phyloP scores from a whole-genome alignment of 92 coral and sea anemone species.

The Paragorgia papillata region DNA sequence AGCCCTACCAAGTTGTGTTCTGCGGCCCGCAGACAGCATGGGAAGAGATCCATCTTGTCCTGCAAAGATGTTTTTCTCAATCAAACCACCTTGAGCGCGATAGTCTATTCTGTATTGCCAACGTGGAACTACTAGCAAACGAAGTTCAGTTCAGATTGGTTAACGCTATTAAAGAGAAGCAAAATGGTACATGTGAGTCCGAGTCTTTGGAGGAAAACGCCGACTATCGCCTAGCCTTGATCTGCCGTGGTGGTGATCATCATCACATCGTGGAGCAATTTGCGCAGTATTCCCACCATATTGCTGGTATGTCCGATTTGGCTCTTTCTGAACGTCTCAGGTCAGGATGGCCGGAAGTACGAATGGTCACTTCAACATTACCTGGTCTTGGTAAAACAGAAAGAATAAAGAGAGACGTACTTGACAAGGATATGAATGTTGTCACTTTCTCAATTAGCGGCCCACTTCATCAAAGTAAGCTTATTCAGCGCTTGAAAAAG shows the following conservation, averaged over 20 bases:
- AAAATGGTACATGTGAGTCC: constrained; percentile 8
- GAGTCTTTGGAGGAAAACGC: constrained; percentile 1
- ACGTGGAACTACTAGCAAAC: constrained; percentile 86
- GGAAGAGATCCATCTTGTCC: too few relatives aligned
- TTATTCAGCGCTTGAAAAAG: constrained; percentile 62
- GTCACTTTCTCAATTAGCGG: constrained; percentile 88
- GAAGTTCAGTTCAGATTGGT: too few relatives aligned
- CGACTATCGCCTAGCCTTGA: constrained; percentile 69
- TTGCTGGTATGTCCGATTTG: constrained; percentile 80
- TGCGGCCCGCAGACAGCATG: constrained; percentile 83
- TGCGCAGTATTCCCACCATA: constrained; percentile 67
- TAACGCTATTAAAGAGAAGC: constrained; percentile 63
- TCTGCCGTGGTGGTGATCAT: constrained; percentile 91
- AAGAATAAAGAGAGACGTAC: constrained; percentile 64
- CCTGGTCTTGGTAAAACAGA: constrained; percentile 97
- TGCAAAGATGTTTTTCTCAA: constrained; percentile 77
- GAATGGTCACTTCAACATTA: constrained; percentile 77
- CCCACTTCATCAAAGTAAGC: constrained; percentile 66
- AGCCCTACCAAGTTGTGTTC: constrained; percentile 83
- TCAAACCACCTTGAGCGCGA: constrained; percentile 40
- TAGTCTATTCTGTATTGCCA: constrained; percentile 82
- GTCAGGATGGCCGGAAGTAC: constrained; percentile 65
- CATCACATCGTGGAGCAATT: constrained; percentile 92
- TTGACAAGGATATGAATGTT: constrained; percentile 46
- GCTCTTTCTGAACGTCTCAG: constrained; percentile 61